Base-by-base conservation (phyloP, 2,888 invertebrate species). In the Sussaba pulchella region DNA sequence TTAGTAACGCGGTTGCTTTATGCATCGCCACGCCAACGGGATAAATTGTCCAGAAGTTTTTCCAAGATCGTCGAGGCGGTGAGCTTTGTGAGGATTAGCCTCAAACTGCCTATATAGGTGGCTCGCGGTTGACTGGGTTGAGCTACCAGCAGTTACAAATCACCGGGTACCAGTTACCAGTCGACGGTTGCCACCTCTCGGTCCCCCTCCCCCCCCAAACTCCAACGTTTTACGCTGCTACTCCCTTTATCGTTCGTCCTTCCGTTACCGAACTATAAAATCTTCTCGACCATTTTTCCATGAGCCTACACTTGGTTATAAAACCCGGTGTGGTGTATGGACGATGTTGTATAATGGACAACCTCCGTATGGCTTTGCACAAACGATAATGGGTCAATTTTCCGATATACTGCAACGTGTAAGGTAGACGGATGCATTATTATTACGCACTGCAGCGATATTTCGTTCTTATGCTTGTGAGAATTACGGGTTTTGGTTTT, bases 11-110 rank as follows among this genome's bases (percentile, higher is more conserved):
- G 79, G 82, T 76, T 83, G 71, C 73, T 85, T 85, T 81, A 81
- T 82, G 83, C 85, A 87, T 83, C 86, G 86, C 87, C n/a, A 87
- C 88, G 86, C 86, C 87, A 86, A n/a, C 81, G 83, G 86, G 87
- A 89, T 88, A 89, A 89, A 89, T 89, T 89, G 89, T 86, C 87
- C 88, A 88, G 87, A 89, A 88, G 87, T 88, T 87, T 82, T 85
- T n/a, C 85, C 84, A 84, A 87, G 84, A 86, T 85, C 88, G 87
- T 86, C 52, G 63, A 41, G 78, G 78, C 81, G 76, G 80, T 81
- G 79, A 67, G 84, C 89, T 90, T 89, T 89, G 88, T 89, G 81
- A n/a, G 89, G 90, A 90, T 90, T 90, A 90, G 88, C 61, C 76
- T 67, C 57, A 14, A 26, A 50, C 63, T 45, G 63, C 39, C 45